Percentiles rank a stretch among this genome's conserved stretches.
Evolutionary conservation across 2,888 invertebrate genomes (phyloP).

Genomic region (Microctonus brassicae): DNA sequence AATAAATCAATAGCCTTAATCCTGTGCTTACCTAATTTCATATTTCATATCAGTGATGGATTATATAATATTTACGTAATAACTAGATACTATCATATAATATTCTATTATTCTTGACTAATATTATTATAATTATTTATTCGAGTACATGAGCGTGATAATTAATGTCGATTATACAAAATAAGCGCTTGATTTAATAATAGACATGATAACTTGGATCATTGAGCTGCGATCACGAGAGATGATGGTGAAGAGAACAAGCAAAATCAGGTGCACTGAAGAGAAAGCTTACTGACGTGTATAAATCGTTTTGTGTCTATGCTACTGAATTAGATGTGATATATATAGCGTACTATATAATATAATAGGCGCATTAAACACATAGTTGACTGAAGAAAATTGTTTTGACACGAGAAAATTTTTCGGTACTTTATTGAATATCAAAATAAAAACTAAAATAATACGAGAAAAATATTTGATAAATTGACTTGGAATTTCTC

Average conservation of each 20-base stretch:
- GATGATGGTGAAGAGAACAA: too few relatives aligned
- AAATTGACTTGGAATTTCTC: too few relatives aligned
- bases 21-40: neutral
- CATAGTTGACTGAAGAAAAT: too few relatives aligned
- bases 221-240: conserved; percentile 51
- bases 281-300: conserved; percentile 31
- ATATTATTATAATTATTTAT: neutral
- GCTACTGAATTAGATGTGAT: conserved; percentile 9
- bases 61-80: neutral
- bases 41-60: neutral
- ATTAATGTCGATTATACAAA: conserved; percentile 53
- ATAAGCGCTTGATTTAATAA: conserved; percentile 57
- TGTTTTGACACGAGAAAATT: too few relatives aligned
- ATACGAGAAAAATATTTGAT: too few relatives aligned
- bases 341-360: too few relatives aligned
- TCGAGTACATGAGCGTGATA: neutral
- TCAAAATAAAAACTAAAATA: too few relatives aligned
- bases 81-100: neutral
- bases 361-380: too few relatives aligned
- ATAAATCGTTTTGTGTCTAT: conserved; percentile 46
- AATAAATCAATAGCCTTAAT: neutral
- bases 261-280: conserved; percentile 15
- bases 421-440: too few relatives aligned
- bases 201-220: conserved; percentile 55
- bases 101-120: neutral